Evolutionary conservation across 2,797 vertebrate genomes (phyloP).

Genomic region (Ara ararauna): DNA sequence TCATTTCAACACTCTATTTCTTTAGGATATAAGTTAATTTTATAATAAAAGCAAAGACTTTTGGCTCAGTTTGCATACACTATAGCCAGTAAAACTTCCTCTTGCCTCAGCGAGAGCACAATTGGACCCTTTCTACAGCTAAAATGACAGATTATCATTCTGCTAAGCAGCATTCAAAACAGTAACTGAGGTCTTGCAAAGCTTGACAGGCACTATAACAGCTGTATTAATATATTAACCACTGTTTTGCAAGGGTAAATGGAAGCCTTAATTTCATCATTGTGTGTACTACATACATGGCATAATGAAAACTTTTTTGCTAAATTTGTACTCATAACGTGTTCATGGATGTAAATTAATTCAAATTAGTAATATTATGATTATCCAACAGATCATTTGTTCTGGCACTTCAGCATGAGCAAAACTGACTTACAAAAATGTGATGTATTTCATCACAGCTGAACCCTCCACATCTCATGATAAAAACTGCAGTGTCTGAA

Average conservation of each 20-base stretch:
- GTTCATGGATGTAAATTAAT: background rate
- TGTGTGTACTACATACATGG: background rate
- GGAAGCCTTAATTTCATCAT: background rate
- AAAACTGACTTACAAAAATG: background rate
- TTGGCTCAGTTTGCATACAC: background rate
- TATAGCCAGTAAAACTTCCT: background rate
- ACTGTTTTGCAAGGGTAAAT: background rate
- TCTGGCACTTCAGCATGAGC: background rate
- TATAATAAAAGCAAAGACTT: conserved; percentile 14
- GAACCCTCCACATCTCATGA: background rate
- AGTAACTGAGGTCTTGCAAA: background rate
- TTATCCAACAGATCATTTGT: background rate
- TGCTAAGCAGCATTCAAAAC: background rate
- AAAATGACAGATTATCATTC: background rate
- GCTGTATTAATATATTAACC: background rate
- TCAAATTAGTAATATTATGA: background rate
- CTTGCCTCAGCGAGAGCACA: background rate
- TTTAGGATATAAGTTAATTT: background rate
- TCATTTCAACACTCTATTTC: background rate
- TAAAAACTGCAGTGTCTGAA: background rate
- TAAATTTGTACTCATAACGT: background rate
- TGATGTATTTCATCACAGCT: background rate
- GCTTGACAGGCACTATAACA: background rate
- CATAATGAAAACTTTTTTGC: background rate
- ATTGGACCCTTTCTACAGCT: background rate